Base-by-base conservation (phyloP, 2,888 invertebrate species). In the Isotomurus palustris region DNA sequence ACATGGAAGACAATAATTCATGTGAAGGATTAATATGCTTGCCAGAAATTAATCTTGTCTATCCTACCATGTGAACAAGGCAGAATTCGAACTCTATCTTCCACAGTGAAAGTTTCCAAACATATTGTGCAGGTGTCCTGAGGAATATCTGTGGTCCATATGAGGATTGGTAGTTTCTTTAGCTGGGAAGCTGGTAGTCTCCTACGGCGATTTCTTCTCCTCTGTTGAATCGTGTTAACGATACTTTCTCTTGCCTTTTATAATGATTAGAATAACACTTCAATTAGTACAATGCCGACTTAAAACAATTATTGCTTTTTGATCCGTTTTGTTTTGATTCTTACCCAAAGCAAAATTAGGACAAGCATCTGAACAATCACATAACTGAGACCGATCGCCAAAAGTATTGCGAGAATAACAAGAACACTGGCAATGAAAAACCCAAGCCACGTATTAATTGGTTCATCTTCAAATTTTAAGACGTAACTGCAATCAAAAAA, bases 61-160 rank as follows among this genome's bases (percentile, higher is more conserved):
- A 17, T 40, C 24, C 14, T 77, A 96, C 95, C 91, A 78, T 99
- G 97, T 24, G 88, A 86, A 75, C 97, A 99, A 0, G 96, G 96
- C 73, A 99, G 79, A 63, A 97, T 86, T 49, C 97, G 78, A 38
- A 99, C 80, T 74, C 91, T 88, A 73, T 99, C 97, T 28, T 92
- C 92, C 74, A 95, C 95, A 57, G 84, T 81, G 76, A 93, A 99
- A 76, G 96, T 95, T 72, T 99, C 97, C 66, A 99, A 82, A 75
- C 99, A 99, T 74, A 99, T 95, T 66, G 95, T 96, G 81, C 99
- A 99, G 0, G 90, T 92, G 72, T 99, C 82, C 77, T 94, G 96
- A 1, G 89, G 88, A 76, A 93, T 91, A 21, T 89, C 90, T 76
- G 91, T 91, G 68, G 85, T 85, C 78, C 88, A 97, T 76, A 93